These are phyloP conservation scores for Drosophila albomicans DNA, from an alignment of 1,140 invertebrate species.

Conservation along the genomic window DNA sequence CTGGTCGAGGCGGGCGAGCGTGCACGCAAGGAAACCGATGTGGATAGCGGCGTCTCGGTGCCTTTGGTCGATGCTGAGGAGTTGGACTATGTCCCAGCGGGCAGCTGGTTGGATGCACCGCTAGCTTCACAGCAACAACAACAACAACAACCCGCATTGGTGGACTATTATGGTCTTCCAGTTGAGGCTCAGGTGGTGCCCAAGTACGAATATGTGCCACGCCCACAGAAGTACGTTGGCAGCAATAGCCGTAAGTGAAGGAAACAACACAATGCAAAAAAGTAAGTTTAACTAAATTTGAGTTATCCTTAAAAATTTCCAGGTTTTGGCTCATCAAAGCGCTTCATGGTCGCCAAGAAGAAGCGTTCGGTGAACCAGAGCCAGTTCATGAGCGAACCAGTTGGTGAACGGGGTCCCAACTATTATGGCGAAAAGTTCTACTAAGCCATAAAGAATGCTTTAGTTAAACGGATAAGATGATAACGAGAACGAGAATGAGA, in stretches of 20 bases:
- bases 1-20: conserved; percentile 82
- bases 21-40: conserved; percentile 76
- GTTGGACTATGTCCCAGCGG: conserved; percentile 61
- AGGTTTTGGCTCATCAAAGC: conserved; percentile 75
- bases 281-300: not conserved
- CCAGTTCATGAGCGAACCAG: conserved; percentile 65
- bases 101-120: conserved; percentile 70
- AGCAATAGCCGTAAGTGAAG: conserved; percentile 59
- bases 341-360: conserved; percentile 83
- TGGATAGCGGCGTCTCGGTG: conserved; percentile 55
- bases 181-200: conserved; percentile 71
- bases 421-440: conserved; percentile 77
- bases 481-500: conserved; percentile 20
- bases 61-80: conserved; percentile 63
- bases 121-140: conserved; percentile 42
- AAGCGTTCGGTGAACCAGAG: conserved; percentile 76
- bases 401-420: conserved; percentile 65
- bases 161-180: conserved; percentile 80
- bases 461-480: conserved; percentile 28
- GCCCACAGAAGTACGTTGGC: conserved; percentile 70
- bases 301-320: not conserved
- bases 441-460: conserved; percentile 46
- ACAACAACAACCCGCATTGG: conserved; percentile 42
- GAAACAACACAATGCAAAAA: not conserved
- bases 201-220: conserved; percentile 76